These are phyloP conservation scores for Archaeoteleia sp. DNA, from an alignment of 2,888 invertebrate species.

Conservation along the genomic window DNA sequence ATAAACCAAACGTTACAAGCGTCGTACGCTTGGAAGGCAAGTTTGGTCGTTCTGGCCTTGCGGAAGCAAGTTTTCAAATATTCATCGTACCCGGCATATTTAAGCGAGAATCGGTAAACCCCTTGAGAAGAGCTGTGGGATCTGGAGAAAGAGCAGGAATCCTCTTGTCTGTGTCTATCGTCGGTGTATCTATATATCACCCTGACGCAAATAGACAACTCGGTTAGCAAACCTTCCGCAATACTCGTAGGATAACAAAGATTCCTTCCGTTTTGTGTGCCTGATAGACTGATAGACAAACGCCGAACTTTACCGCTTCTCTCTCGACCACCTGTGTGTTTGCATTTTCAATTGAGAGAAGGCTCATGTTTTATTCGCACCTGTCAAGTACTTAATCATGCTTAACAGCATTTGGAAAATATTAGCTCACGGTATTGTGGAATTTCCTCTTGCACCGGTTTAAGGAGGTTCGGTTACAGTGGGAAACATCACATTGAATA, in stretches of 20 bases:
- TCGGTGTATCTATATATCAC: not conserved
- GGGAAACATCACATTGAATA: no score
- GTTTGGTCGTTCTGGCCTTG: conserved; percentile 9
- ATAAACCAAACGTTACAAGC: conserved; percentile 9
- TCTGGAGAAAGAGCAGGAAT: not conserved
- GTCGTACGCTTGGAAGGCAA: not conserved
- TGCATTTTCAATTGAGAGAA: not conserved
- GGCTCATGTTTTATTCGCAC: not conserved
- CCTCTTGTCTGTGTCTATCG: not conserved
- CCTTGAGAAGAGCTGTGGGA: conserved; percentile 36
- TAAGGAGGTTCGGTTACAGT: no score
- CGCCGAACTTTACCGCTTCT: not conserved
- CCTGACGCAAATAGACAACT: not conserved
- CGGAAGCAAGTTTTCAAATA: conserved; percentile 54
- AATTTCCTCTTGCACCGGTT: no score
- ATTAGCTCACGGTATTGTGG: no score
- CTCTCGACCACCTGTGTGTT: not conserved
- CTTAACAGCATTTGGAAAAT: not conserved
- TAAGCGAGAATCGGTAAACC: conserved; percentile 55
- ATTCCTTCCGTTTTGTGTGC: not conserved
- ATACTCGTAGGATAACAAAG: not conserved
- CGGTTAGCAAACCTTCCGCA: not conserved
- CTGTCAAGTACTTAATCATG: not conserved
- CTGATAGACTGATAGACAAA: not conserved
- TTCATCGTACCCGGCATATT: conserved; percentile 58